phyloP scores from a whole-genome alignment of 2,797 vertebrate species.

The Mormyrops boulengeri region DNA sequence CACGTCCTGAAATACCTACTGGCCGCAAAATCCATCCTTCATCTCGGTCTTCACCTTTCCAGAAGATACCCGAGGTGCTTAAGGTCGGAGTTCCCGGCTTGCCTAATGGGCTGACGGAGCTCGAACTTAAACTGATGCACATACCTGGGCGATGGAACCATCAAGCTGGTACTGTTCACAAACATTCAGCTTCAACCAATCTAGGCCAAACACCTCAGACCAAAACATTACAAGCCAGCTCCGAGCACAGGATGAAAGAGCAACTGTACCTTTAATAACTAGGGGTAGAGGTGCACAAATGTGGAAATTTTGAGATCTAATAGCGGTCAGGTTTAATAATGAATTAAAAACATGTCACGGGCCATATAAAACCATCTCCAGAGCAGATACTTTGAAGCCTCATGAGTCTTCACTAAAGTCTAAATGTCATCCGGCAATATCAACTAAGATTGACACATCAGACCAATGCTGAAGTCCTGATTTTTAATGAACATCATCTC shows the following conservation, averaged over 20 bases:
- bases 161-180: background rate
- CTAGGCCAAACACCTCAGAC: background rate
- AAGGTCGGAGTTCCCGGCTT: background rate
- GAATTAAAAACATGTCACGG: background rate
- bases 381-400: background rate
- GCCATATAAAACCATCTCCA: background rate
- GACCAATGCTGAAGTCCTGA: background rate
- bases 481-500: background rate
- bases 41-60: background rate
- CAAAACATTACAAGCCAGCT: background rate
- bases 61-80: background rate
- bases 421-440: background rate
- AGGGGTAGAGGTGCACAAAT: background rate
- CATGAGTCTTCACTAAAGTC: background rate
- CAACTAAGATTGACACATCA: background rate
- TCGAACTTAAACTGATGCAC: background rate
- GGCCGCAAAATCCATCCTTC: background rate
- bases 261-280: background rate
- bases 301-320: background rate
- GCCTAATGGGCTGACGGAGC: background rate
- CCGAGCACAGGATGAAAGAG: background rate
- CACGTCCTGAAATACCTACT: background rate
- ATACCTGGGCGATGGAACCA: background rate
- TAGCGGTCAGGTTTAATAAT: background rate
- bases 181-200: background rate